Conservation (phyloP, 1,140 invertebrate genomes). For the Calycopis cecrops region DNA sequence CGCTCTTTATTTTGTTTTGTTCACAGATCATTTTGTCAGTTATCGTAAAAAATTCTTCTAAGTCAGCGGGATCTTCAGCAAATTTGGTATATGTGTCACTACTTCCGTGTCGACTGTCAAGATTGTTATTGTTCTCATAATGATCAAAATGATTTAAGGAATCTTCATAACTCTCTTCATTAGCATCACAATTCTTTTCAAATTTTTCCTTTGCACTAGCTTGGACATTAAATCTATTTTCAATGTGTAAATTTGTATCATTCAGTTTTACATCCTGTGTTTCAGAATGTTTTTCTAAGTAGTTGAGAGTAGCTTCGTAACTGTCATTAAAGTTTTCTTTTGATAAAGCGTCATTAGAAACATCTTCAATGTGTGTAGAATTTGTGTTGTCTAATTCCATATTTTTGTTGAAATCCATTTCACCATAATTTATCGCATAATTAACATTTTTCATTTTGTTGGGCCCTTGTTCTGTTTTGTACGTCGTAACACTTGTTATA, state of each 20-base stretch:
- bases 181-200: constrained; percentile 32
- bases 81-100: constrained; percentile 68
- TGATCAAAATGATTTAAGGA: constrained; percentile 36
- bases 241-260: too few species aligned
- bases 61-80: constrained; percentile 50
- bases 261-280: too few species aligned
- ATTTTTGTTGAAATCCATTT: constrained; percentile 7
- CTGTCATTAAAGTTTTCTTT: constrained; percentile 44
- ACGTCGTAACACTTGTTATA: constrained; percentile 6
- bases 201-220: too few species aligned
- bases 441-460: not conserved
- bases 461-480: constrained; percentile 8
- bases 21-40: constrained; percentile 57
- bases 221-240: too few species aligned
- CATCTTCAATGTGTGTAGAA: not conserved
- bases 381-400: not conserved
- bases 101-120: constrained; percentile 50
- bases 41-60: constrained; percentile 60
- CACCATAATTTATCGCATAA: not conserved
- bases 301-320: constrained; percentile 26
- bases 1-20: constrained; percentile 24
- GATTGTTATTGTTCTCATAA: constrained; percentile 27
- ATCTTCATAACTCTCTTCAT: constrained; percentile 42
- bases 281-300: too few species aligned
- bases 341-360: constrained; percentile 27